Percentiles rank a stretch among this genome's conserved stretches.
These are phyloP conservation scores for Chaitophorus viminalis DNA, from an alignment of 2,888 invertebrate genomes.

Conservation along the genomic window DNA sequence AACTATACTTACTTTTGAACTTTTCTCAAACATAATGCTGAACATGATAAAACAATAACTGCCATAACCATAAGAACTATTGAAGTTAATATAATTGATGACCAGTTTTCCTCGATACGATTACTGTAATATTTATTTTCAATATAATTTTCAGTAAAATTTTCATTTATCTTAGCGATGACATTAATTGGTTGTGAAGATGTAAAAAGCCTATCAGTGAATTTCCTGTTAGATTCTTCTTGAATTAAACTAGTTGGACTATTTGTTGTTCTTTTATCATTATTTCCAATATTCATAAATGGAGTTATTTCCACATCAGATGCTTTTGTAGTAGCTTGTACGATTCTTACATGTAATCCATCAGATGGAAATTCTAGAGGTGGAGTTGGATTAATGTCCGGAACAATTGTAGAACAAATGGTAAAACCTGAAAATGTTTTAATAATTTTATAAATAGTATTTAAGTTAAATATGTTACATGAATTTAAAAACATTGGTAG, in stretches of 20 bases:
- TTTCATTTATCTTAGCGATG: slow-evolving; percentile 38
- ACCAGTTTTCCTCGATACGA: neutral
- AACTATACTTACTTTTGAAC: slow-evolving; percentile 42
- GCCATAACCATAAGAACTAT: neutral
- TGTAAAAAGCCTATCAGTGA: neutral
- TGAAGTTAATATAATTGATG: slow-evolving; percentile 23
- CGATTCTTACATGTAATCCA: slow-evolving; percentile 17
- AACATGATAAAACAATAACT: slow-evolving; percentile 2
- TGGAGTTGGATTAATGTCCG: slow-evolving; percentile 34
- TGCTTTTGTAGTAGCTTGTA: slow-evolving; percentile 5
- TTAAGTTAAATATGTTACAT: no score
- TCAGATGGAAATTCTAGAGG: slow-evolving; percentile 50
- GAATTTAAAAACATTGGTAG: no score
- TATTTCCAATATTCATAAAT: neutral
- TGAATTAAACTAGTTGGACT: neutral
- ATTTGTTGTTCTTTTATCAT: neutral
- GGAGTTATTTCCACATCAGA: neutral
- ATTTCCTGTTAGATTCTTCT: neutral
- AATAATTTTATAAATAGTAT: neutral
- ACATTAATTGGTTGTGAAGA: slow-evolving; percentile 20
- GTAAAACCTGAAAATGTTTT: neutral
- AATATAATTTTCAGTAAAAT: slow-evolving; percentile 33
- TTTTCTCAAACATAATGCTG: slow-evolving; percentile 38
- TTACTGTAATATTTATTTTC: slow-evolving; percentile 50
- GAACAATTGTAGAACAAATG: slow-evolving; percentile 25